Conservation (phyloP, 1,140 invertebrate genomes). For the Caerostris darwini region DNA sequence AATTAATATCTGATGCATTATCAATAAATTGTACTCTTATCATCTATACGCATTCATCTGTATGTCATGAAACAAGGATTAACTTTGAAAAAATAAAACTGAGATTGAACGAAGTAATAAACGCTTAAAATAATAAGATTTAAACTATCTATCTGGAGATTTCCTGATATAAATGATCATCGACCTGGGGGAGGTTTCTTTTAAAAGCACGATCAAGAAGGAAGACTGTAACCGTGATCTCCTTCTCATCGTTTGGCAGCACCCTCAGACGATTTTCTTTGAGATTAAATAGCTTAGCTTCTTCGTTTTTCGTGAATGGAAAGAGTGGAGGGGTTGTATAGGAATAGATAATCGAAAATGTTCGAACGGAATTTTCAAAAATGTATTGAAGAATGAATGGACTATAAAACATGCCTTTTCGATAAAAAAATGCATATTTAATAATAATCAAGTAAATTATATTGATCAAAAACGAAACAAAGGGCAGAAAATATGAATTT, state of each 20-base stretch:
- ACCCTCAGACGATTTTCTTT: neutral
- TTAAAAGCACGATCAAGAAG: slow-evolving; percentile 18
- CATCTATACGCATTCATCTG: too few species aligned
- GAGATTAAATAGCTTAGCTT: slow-evolving; percentile 35
- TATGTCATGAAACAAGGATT: neutral
- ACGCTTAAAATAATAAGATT: slow-evolving; percentile 24
- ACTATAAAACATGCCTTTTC: too few species aligned
- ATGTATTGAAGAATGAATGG: too few species aligned
- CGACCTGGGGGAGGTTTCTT: neutral
- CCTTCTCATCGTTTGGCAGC: neutral
- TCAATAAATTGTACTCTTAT: too few species aligned
- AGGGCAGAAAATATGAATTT: too few species aligned
- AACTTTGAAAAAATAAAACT: neutral
- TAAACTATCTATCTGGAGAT: neutral
- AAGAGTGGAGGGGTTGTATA: neutral
- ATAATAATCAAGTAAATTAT: too few species aligned
- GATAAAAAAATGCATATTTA: too few species aligned
- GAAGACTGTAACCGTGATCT: neutral
- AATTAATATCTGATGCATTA: too few species aligned
- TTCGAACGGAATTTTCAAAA: too few species aligned
- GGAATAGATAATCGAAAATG: neutral
- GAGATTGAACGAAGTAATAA: slow-evolving; percentile 1
- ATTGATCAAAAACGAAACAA: too few species aligned
- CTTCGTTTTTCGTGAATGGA: neutral
- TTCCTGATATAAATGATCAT: slow-evolving; percentile 18